A percentile compares a stretch with the other conserved stretches of the same genome.
phyloP scores from a whole-genome alignment of 2,888 invertebrate species.

The Caenorhabditis macrosperma region DNA sequence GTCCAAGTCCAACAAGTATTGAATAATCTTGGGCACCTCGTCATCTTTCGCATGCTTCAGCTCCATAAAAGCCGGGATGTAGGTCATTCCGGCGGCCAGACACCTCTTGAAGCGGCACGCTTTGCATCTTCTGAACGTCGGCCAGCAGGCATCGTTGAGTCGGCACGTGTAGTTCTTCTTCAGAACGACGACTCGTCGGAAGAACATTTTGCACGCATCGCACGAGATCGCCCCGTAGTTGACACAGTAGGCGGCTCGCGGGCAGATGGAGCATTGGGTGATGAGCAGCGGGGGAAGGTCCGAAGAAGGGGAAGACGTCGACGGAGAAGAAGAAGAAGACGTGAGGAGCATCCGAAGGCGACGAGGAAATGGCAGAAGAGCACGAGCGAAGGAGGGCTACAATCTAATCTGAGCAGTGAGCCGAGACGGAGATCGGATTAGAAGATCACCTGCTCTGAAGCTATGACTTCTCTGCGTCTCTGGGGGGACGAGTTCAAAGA shows the following conservation, averaged over 20 bases:
- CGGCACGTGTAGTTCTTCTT: constrained; percentile 27
- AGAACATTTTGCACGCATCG: constrained; percentile 43
- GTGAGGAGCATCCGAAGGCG: background rate
- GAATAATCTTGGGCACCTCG: background rate
- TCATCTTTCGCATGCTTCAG: background rate
- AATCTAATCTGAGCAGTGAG: too few relatives aligned
- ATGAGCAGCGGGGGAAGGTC: background rate
- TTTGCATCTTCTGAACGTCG: background rate
- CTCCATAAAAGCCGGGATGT: constrained; percentile 10
- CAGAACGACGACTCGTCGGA: constrained; percentile 3
- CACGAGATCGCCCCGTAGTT: constrained; percentile 28
- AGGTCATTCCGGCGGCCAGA: constrained; percentile 18
- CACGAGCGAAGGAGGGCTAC: background rate
- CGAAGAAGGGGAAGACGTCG: too few relatives aligned
- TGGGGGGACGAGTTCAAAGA: too few relatives aligned
- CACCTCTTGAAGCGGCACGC: constrained; percentile 27
- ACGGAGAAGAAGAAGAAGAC: too few relatives aligned
- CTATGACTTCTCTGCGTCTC: too few relatives aligned
- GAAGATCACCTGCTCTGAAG: too few relatives aligned
- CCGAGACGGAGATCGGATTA: too few relatives aligned
- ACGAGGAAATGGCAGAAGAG: too few relatives aligned
- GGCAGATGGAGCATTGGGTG: constrained; percentile 17
- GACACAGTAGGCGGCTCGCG: constrained; percentile 3
- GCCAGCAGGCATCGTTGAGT: background rate
- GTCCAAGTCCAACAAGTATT: constrained; percentile 4